A percentile compares a stretch with the other conserved stretches of the same genome.
Conservation (phyloP, 2,113 vertebrate species). For the Microtus oregoni region DNA sequence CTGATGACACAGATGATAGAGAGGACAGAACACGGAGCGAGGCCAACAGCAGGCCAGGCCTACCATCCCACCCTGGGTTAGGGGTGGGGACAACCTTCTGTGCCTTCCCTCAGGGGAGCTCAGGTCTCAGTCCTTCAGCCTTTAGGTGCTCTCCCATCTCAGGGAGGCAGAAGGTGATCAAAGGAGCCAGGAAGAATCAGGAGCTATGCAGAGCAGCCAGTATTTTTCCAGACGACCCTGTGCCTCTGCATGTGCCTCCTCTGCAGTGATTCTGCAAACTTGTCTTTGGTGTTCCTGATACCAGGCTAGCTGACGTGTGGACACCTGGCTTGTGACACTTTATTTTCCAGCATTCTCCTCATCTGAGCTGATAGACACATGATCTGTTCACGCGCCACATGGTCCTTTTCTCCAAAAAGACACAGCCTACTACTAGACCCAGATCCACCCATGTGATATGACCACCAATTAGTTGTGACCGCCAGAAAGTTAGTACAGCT, state of each 20-base stretch:
- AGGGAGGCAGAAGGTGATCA: too few relatives aligned
- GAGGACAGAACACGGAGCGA: neutral
- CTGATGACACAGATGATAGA: neutral
- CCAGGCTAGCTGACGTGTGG: neutral
- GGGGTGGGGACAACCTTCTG: accelerated
- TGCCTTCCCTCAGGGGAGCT: neutral
- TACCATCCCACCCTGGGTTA: neutral
- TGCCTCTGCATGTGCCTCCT: accelerated
- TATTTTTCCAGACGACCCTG: neutral
- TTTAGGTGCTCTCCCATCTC: neutral
- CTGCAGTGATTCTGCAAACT: accelerated
- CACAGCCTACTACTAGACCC: neutral
- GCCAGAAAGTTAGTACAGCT: accelerated
- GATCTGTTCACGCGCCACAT: neutral
- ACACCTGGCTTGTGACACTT: neutral
- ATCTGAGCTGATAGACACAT: neutral
- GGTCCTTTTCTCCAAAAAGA: neutral
- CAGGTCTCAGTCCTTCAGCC: neutral
- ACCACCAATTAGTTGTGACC: neutral
- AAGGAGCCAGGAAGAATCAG: neutral
- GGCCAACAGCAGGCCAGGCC: neutral
- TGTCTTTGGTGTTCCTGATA: neutral
- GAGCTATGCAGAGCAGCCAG: accelerated
- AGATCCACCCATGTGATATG: neutral
- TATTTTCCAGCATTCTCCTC: neutral